These are phyloP conservation scores for Cydia amplana DNA, from an alignment of 1,140 invertebrate species.

Conservation along the genomic window DNA sequence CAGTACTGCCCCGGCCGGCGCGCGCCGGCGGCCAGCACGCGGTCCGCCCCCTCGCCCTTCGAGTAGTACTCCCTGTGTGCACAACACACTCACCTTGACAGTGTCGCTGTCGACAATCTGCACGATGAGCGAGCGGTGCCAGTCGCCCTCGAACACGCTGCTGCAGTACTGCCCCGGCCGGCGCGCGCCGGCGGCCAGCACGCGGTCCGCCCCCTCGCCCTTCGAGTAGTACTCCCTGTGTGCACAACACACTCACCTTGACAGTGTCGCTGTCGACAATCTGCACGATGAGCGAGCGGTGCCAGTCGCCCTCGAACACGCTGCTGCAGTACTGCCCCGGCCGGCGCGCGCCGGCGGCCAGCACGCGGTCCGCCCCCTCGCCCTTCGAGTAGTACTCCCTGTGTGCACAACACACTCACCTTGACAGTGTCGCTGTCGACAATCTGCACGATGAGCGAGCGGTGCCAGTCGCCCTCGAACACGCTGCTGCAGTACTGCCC, in stretches of 20 bases:
- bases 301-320: slow-evolving; percentile 63
- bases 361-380: slow-evolving; percentile 44
- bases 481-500: slow-evolving; percentile 60
- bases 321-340: slow-evolving; percentile 60
- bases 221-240: slow-evolving; percentile 51
- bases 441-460: slow-evolving; percentile 59
- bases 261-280: slow-evolving; percentile 60
- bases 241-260: slow-evolving; percentile 51
- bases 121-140: slow-evolving; percentile 68
- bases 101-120: slow-evolving; percentile 56
- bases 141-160: slow-evolving; percentile 58
- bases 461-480: slow-evolving; percentile 66
- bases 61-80: slow-evolving; percentile 51
- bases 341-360: slow-evolving; percentile 57
- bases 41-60: slow-evolving; percentile 43
- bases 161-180: slow-evolving; percentile 61
- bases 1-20: slow-evolving; percentile 62
- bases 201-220: slow-evolving; percentile 46
- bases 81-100: slow-evolving; percentile 58
- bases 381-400: slow-evolving; percentile 53
- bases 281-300: slow-evolving; percentile 62
- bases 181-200: slow-evolving; percentile 55
- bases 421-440: slow-evolving; percentile 63
- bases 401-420: slow-evolving; percentile 43
- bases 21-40: slow-evolving; percentile 53